These are phyloP conservation scores for Pristionchus mayeri DNA, from an alignment of 2,888 invertebrate genomes.

Conservation along the genomic window DNA sequence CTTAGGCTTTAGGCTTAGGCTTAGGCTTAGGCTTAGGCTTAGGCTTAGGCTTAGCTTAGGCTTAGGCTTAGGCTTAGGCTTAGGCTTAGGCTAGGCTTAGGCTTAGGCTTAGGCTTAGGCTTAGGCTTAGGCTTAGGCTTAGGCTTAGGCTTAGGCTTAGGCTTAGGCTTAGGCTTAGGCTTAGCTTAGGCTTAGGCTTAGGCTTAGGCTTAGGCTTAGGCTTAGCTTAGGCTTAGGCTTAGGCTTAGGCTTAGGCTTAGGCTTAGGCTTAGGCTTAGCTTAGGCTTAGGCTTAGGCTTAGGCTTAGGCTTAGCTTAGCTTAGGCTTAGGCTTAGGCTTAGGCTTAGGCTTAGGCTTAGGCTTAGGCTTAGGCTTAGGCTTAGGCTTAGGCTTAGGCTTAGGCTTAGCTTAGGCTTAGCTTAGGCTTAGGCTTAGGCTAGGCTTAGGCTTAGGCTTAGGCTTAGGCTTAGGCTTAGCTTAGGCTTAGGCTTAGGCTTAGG, in stretches of 20 bases:
- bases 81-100: conserved; percentile 36
- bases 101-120: conserved; percentile 43
- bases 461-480: conserved; percentile 49
- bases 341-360: conserved; percentile 24
- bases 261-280: conserved; percentile 5
- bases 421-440: background rate
- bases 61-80: conserved; percentile 51
- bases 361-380: conserved; percentile 21
- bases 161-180: conserved; percentile 23
- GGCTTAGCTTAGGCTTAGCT: conserved; percentile 47
- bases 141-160: conserved; percentile 41
- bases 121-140: conserved; percentile 38
- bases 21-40: conserved; percentile 24
- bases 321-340: conserved; percentile 33
- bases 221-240: conserved; percentile 14
- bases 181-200: conserved; percentile 51
- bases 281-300: conserved; percentile 44
- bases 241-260: conserved; percentile 41
- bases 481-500: conserved; percentile 52
- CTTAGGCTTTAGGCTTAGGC: conserved; percentile 44
- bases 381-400: conserved; percentile 13
- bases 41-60: conserved; percentile 47
- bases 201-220: conserved; percentile 36
- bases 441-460: conserved; percentile 36
- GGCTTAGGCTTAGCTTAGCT: conserved; percentile 18